Evolutionary conservation across 2,113 vertebrate species (phyloP).

Genomic region (Pelusios castaneus): DNA sequence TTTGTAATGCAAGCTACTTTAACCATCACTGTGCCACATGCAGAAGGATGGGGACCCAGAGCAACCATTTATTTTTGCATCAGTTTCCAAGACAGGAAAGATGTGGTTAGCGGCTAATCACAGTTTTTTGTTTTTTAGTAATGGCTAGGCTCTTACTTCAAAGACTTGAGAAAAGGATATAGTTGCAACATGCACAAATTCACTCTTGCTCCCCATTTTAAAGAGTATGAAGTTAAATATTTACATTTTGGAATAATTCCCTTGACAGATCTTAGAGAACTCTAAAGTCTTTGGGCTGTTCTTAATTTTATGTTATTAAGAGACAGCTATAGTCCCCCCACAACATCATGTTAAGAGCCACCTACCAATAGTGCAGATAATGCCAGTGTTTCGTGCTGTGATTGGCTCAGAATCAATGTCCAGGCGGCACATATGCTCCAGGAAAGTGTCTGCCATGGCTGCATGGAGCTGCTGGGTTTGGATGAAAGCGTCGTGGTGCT

Average conservation of each 20-base stretch:
- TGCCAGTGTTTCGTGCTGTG: conserved; percentile 94
- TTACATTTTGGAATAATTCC: neutral
- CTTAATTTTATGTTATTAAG: neutral
- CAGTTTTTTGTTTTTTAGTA: neutral
- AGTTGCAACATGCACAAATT: neutral
- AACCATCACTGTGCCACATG: neutral
- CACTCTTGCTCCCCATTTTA: neutral
- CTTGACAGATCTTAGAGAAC: neutral
- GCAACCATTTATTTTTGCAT: neutral
- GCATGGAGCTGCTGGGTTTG: conserved; percentile 94
- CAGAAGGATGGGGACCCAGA: neutral
- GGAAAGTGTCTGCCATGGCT: conserved; percentile 93
- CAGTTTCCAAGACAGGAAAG: neutral
- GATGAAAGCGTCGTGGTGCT: conserved; percentile 87
- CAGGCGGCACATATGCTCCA: conserved; percentile 97
- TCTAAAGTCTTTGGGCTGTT: neutral
- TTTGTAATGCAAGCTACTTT: neutral
- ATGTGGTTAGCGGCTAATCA: neutral
- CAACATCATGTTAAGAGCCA: neutral
- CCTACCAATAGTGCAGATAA: conserved; percentile 97
- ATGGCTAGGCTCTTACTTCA: neutral
- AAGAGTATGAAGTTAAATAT: neutral
- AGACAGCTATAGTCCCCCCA: neutral
- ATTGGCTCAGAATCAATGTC: conserved; percentile 95
- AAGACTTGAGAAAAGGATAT: neutral